phyloP scores from a whole-genome alignment of 2,113 vertebrate genomes.

The Podiceps cristatus region DNA sequence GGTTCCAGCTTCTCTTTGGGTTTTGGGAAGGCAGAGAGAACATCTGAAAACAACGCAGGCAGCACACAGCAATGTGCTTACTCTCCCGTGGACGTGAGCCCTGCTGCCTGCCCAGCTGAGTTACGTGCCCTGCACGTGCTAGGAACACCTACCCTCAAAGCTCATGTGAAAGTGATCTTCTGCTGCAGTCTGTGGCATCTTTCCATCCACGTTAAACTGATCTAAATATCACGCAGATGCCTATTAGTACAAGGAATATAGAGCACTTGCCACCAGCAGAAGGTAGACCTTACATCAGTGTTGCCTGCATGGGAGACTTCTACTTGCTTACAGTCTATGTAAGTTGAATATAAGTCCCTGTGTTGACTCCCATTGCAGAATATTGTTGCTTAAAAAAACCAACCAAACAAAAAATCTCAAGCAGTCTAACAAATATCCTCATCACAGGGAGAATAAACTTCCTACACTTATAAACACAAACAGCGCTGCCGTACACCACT shows the following conservation, averaged over 20 bases:
- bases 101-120: neutral
- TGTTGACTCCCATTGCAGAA: neutral
- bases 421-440: neutral
- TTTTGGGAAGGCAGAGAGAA: neutral
- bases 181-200: neutral
- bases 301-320: neutral
- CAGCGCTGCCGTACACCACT: neutral
- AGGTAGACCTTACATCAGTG: neutral
- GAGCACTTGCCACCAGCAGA: neutral
- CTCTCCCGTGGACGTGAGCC: neutral
- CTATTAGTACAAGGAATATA: neutral
- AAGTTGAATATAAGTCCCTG: neutral
- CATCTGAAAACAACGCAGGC: neutral
- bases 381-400: neutral
- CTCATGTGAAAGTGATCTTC: fast-evolving
- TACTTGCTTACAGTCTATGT: neutral
- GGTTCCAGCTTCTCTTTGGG: neutral
- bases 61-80: neutral
- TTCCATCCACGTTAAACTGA: fast-evolving
- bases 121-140: fast-evolving
- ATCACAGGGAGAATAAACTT: neutral
- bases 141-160: neutral
- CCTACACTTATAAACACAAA: neutral
- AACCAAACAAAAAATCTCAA: neutral
- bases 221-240: neutral